Conservation (phyloP, 92 coral and sea anemone genomes). For the Epizoanthus stellaris region DNA sequence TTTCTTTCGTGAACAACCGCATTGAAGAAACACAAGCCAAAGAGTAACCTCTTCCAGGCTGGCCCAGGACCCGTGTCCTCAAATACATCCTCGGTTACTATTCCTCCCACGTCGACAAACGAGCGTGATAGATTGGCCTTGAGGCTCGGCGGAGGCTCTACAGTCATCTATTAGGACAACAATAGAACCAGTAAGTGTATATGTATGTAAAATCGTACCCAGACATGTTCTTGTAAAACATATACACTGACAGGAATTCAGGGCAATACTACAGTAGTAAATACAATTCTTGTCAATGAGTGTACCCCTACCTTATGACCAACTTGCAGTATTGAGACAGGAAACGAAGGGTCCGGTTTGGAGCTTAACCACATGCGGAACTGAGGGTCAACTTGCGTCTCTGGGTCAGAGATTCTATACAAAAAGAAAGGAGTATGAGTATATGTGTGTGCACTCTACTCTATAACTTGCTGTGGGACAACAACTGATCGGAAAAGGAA, state of each 20-base stretch:
- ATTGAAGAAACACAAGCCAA: constrained; percentile 96
- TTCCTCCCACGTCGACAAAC: constrained; percentile 92
- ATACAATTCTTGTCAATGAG: background rate
- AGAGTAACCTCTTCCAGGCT: constrained; percentile 90
- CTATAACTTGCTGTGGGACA: too few relatives aligned
- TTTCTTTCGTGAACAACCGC: constrained; percentile 95
- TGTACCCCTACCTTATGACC: constrained; percentile 82
- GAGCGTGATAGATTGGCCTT: constrained; percentile 93
- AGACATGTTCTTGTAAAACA: background rate
- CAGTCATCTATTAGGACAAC: constrained; percentile 78
- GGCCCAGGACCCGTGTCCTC: constrained; percentile 95
- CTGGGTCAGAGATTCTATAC: constrained; percentile 83
- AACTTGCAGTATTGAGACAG: constrained; percentile 93
- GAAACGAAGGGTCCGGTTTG: constrained; percentile 91
- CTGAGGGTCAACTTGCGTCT: constrained; percentile 83
- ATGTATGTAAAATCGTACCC: background rate
- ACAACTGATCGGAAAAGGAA: too few relatives aligned
- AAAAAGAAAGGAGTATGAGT: background rate
- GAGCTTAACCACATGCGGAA: constrained; percentile 99
- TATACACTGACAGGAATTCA: background rate
- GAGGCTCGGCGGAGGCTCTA: constrained; percentile 97
- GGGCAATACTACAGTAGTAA: background rate
- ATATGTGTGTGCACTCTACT: background rate
- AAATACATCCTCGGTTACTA: constrained; percentile 84
- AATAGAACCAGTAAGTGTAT: background rate